These are phyloP conservation scores for Lutjanus erythropterus DNA, from an alignment of 2,113 vertebrate species.

Conservation along the genomic window DNA sequence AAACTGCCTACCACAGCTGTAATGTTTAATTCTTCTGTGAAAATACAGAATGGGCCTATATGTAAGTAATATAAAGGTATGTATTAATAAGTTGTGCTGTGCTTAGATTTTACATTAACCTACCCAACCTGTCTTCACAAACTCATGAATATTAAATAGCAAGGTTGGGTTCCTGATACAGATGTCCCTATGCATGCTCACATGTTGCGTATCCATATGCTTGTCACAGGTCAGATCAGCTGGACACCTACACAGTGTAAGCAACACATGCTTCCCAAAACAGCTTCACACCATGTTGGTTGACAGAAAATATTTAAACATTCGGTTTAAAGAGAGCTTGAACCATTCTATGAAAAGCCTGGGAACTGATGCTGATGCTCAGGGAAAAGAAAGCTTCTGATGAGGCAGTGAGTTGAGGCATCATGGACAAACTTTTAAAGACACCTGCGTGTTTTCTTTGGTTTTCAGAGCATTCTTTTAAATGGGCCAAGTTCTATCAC, in stretches of 20 bases:
- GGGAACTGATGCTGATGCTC: not conserved
- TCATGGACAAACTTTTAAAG: not conserved
- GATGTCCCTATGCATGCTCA: not conserved
- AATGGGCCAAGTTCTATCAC: not conserved
- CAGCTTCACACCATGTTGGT: not conserved
- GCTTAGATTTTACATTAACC: not conserved
- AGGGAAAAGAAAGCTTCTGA: not conserved
- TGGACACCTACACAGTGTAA: not conserved
- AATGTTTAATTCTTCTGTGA: not conserved
- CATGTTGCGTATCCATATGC: conserved; percentile 2
- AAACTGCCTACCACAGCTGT: too few relatives aligned
- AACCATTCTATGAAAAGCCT: not conserved
- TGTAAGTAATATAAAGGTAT: not conserved
- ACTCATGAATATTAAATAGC: not conserved
- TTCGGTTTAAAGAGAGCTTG: not conserved
- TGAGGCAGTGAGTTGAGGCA: not conserved
- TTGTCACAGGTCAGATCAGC: not conserved
- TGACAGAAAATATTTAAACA: not conserved
- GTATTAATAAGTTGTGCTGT: not conserved
- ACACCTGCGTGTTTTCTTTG: not conserved
- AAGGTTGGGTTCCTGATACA: not conserved
- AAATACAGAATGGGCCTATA: not conserved
- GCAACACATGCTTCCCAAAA: not conserved
- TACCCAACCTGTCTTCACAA: not conserved
- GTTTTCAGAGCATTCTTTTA: not conserved